Base-by-base conservation (phyloP, 1,140 invertebrate genomes). In the Anthonomus grandis region DNA sequence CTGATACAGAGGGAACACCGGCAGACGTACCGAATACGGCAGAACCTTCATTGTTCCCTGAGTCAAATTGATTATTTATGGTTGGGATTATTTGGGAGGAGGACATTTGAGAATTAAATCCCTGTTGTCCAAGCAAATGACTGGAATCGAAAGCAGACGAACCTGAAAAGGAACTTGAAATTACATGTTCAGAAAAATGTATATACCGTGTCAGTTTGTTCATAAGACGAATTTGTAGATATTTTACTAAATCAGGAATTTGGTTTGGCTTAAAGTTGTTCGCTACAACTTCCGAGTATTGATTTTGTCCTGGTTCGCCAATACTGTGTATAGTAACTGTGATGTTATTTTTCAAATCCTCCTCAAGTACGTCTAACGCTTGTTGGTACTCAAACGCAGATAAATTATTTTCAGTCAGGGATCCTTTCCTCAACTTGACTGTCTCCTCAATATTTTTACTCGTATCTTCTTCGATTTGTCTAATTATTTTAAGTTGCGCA, bases 171-270 rank as follows among this genome's bases (percentile, higher is more conserved):
- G 41, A 18, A 13, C 10, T 23, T 13, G 6, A 23, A 3, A 9
- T 22, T n/a, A 8, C 6, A 18, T 4, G 22, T 12, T 12, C 17
- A 12, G n/a, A 46, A 22, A 25, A 22, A 13, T 24, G 8, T 46
- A 46, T 13, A 22, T 23, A 15, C 22, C 41, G 34, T 48, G 23
- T 24, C 3, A 57, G 17, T 41, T 39, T 48, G 17, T 49, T 41
- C n/a, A 27, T 18, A 1, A 57, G 45, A 27, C 24, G 38, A 19
- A 57, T 57, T 49, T 48, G 23, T 9, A 57, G 22, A 21, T 57
- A 57, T 22, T 49, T 25, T 48, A 48, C 23, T 8, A 57, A 37
- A 12, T 57, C 45, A 21, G 31, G 12, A 18, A 57, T 15, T 42
- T 57, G 48, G 2, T 15, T 48, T 19, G 18, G 4, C n/a, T 57